Base-by-base conservation (phyloP, 2,113 vertebrate species). In the Gadus macrocephalus region DNA sequence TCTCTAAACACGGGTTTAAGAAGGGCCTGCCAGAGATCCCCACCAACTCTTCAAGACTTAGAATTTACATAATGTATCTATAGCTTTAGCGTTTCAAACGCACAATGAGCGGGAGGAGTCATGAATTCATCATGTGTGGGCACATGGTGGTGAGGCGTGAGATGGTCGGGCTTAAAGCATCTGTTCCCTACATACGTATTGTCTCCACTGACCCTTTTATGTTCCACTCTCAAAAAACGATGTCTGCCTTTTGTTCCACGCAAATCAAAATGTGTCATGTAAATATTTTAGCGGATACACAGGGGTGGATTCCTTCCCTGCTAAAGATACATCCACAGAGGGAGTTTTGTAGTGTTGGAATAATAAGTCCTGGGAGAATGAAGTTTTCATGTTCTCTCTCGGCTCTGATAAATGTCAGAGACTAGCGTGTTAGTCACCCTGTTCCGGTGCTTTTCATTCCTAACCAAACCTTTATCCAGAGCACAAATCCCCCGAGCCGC, bases 261-360 rank as follows among this genome's bases (percentile, higher is more conserved):
- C 53, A 55, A 55, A 55, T 55, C 53, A 55, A 55, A 55, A 55
- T 55, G 53, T 55, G 53, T 55, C 53, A 55, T 55, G 53, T 55
- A 55, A 55, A 55, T 55, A 55, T 55, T 55, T 55, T 4, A 55
- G 53, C 14, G 53, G 53, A 15, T 55, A 55, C 53, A 55, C 16
- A 14, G 6, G 31, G 53, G 16, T 16, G 53, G 53, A 55, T 55
- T 55, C 53, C 53, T 55, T 55, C 53, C 9, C 16, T 16, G 53
- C 53, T 16, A 55, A 55, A 55, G 53, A 55, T 55, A 55, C 53
- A 55, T 55, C 53, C 53, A 55, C 16, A 15, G 53, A 55, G 53
- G 53, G 12, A 55, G 53, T 55, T 55, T 55, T 55, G 53, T 55
- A 55, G 53, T 16, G 53, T 16, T 16, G 53, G 53, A 55, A 55